phyloP scores from a whole-genome alignment of 2,797 vertebrate species.

The Tarsius wallacei region DNA sequence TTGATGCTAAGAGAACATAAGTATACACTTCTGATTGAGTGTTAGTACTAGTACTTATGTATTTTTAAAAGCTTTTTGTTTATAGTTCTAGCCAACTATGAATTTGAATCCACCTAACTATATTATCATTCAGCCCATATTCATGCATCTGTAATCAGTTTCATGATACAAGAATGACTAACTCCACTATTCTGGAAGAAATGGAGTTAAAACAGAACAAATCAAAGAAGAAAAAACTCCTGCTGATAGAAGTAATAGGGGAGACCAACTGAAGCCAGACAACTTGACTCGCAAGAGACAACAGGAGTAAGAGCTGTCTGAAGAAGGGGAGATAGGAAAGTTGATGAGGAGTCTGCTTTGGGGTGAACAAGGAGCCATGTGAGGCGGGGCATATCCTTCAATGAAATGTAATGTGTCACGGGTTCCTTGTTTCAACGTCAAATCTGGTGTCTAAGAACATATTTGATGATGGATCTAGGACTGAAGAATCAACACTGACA shows the following conservation, averaged over 20 bases:
- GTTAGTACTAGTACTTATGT: constrained; percentile 20
- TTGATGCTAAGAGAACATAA: constrained; percentile 42
- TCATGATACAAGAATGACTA: not conserved
- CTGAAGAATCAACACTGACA: not conserved
- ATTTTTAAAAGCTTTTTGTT: constrained; percentile 24
- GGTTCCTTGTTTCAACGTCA: not conserved
- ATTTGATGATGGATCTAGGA: not conserved
- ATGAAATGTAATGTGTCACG: not conserved
- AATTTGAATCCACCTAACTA: constrained; percentile 9
- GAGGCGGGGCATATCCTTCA: not conserved
- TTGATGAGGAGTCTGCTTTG: not conserved
- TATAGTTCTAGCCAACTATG: constrained; percentile 23
- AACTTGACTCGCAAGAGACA: not conserved
- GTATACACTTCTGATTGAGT: not conserved
- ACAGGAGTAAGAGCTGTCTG: too few relatives aligned
- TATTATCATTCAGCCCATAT: not conserved
- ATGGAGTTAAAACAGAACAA: not conserved
- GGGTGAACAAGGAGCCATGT: not conserved
- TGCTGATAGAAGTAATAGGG: not conserved
- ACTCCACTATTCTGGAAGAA: not conserved
- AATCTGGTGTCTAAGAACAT: not conserved
- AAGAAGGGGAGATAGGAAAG: not conserved
- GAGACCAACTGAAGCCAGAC: not conserved
- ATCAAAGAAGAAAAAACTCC: not conserved
- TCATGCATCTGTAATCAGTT: not conserved